Conservation (phyloP, 2,888 invertebrate genomes). For the Eilema sororculum region DNA sequence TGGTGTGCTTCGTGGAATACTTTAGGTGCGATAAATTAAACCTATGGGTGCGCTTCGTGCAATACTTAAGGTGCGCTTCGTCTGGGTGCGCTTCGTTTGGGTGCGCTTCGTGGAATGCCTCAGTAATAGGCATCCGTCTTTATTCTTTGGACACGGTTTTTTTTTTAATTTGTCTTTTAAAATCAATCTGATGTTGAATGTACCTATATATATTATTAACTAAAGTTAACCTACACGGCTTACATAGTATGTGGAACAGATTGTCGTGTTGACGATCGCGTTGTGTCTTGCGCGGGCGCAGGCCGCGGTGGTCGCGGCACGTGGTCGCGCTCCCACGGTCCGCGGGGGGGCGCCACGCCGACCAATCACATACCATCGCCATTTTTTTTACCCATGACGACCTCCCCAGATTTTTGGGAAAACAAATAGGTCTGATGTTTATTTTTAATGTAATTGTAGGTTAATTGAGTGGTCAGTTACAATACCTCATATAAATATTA, state of each 20-base stretch:
- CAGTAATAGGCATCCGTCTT: too few species aligned
- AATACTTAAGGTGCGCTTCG: too few species aligned
- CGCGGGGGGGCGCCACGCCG: conserved; percentile 64
- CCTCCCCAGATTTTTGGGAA: conserved; percentile 59
- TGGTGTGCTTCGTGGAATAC: too few species aligned
- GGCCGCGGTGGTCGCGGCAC: conserved; percentile 68
- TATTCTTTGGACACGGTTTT: too few species aligned
- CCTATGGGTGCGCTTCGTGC: too few species aligned
- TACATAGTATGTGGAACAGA: conserved; percentile 45
- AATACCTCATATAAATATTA: too few species aligned
- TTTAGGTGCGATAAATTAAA: too few species aligned
- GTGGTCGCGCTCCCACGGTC: conserved; percentile 74
- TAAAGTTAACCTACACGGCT: conserved; percentile 24
- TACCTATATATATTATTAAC: conserved; percentile 12
- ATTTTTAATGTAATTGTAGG: conserved; percentile 13
- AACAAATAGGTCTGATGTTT: conserved; percentile 27
- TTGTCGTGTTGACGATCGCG: conserved; percentile 54
- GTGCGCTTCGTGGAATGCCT: too few species aligned
- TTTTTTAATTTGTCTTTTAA: too few species aligned
- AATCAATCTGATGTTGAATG: too few species aligned
- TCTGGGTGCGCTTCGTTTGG: too few species aligned
- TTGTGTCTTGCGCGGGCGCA: conserved; percentile 53
- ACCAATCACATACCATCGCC: conserved; percentile 43
- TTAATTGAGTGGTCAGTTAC: conserved; percentile 11
- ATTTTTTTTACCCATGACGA: conserved; percentile 52